Evolutionary conservation across 2,888 invertebrate genomes (phyloP), one percentile per base, ranked within the genome.

Genomic region (Tipula lateralis): DNA sequence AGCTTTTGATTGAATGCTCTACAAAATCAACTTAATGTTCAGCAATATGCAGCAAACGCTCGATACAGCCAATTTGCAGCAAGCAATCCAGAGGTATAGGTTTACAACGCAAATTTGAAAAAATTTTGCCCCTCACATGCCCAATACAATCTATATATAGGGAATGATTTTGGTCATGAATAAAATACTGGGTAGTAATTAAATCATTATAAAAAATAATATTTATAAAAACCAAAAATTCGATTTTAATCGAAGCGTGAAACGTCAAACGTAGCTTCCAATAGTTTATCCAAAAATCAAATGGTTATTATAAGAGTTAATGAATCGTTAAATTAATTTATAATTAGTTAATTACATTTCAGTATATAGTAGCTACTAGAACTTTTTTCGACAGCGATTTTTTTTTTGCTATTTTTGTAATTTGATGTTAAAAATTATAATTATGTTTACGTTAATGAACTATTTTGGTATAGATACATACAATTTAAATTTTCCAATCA

Each of bases 301-400:
- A 66, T 24, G 7, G 9, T 66, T 24, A 66, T 66, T 66, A 66
- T 24, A 66, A 7, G 24, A 66, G 24, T 24, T 66, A 66, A 66
- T 66, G 66, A 66, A 66, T 24, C 66, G 24, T 66, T 66, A 66
- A 66, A 66, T 66, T 66, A 66, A 24, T 66, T 66, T 66, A 66
- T 66, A 66, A 66, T 66, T 66, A 66, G 66, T 66, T 66, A 66
- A 66, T 66, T 24, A 24, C 24, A 24, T 66, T 44, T 16, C n/a
- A 66, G 9, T n/a, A n/a, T n/a, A n/a, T n/a, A n/a, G n/a, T n/a
- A n/a, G n/a, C n/a, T n/a, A 66, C 66, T 16, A 44, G 16, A 44
- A 16, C 44, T 44, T 44, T 44, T 44, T 16, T 0, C 5, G 44
- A 44, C 7, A 44, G 9, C 44, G 9, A 44, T 44, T 44, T 44